Base-by-base conservation (phyloP, 2,888 invertebrate genomes). In the Hemithea aestivaria region DNA sequence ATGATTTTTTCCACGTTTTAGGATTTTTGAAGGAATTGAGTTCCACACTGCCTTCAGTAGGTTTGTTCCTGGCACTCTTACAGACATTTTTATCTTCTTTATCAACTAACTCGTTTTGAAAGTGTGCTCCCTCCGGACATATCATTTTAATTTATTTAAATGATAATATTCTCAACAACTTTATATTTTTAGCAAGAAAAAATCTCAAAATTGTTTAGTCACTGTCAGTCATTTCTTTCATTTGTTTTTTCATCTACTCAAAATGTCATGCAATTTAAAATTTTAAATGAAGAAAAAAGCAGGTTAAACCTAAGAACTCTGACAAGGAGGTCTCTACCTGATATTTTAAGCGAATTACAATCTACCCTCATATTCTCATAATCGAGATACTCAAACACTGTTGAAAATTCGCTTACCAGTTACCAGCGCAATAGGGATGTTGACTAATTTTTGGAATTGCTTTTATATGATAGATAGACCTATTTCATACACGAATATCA, bases 1-100 rank as follows among this genome's bases (percentile, higher is more conserved):
- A 69, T 21, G 87, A 83, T 51, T 83, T 85, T 54, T 82, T 87
- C 87, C 85, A 87, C 32, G 73, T 79, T 51, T 75, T 85, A 7
- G 76, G 73, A 55, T 69, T 71, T 67, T 71, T 85, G 31, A 63
- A 82, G 10, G 81, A 73, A 51, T 64, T 66, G 46, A 82, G 54
- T 52, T 83, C 84, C 49, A 73, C 42, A 53, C 56, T 56, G 27
- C 73, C 79, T 58, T 79, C 80, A 23, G 54, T 55, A 11, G 69
- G 64, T 32, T 67, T 45, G 49, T 70, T 74, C 48, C 67, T 74
- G 45, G 54, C 64, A 62, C 63, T 70, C 41, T 45, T 53, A 51
- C 53, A 55, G 25, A 56, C 60, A 45, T 69, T 66, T 32, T 75
- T 68, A 28, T 66, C 68, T 44, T 70, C 70, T 60, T 73, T 81